Evolutionary conservation across 2,797 vertebrate species (phyloP), one percentile per base, ranked within the genome.

Genomic region (Semotilus atromaculatus): DNA sequence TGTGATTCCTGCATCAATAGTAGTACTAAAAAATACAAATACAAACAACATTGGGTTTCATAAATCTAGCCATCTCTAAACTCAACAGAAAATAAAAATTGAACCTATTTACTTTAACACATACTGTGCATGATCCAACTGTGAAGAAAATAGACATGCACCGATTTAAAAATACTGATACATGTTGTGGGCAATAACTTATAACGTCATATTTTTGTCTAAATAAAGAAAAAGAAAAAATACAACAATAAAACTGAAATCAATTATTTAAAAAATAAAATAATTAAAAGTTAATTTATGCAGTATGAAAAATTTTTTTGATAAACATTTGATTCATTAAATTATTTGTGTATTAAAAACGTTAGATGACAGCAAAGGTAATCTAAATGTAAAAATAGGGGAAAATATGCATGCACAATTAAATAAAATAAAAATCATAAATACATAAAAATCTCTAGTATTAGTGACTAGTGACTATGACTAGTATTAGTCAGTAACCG

Each of bases 11-110:
- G 10, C 72, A 76, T 53, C 75, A 31, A 68, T 68, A 7, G 45
- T 23, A 29, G 19, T 2, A 55, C n/a, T 43, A 83, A 23, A 23
- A 67, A 76, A 83, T 36, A 51, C 45, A 55, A 76, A 83, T 53
- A 10, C 55, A 64, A 74, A 82, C 38, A 82, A n/a, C n/a, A 43
- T 16, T 21, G 11, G 0, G 21, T 36, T 11, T 73, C 21, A 73
- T 40, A 26, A 68, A 80, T 70, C 64, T 36, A 55, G 48, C 16
- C 16, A n/a, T 45, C 13, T 31, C 43, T 31, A 19, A 77, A 60
- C 53, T 77, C 53, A 18, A 26, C 51, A 26, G n/a, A 23, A 76
- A 76, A 58, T 58, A 21, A 16, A 55, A 55, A 76, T 55, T 6
- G 0, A 53, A 55, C 74, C 31, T 1, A 5, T 75, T 75, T 75